Evolutionary conservation across 2,888 invertebrate genomes (phyloP).

Genomic region (Drosophila neutralis): DNA sequence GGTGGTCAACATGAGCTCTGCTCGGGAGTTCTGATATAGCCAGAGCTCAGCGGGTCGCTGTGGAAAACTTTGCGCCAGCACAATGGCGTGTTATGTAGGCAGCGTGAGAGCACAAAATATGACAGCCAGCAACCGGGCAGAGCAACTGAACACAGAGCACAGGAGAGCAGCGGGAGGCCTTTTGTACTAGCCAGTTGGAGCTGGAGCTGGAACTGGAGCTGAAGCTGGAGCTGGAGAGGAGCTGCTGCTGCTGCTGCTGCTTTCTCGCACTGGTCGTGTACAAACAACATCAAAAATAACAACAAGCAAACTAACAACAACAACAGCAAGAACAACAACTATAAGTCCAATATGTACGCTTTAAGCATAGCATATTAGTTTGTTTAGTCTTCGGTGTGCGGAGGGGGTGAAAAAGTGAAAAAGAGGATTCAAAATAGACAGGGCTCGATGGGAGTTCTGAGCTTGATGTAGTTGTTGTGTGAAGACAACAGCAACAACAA

Average conservation of each 20-base stretch:
- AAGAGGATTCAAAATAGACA: slow-evolving; percentile 77
- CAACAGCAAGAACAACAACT: slow-evolving; percentile 67
- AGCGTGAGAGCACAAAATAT: slow-evolving; percentile 74
- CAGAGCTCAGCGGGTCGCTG: slow-evolving; percentile 50
- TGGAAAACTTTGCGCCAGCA: slow-evolving; percentile 47
- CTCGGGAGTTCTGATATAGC: slow-evolving; percentile 28
- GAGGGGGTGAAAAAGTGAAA: slow-evolving; percentile 58
- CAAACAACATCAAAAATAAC: slow-evolving; percentile 68
- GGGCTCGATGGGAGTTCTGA: slow-evolving; percentile 61
- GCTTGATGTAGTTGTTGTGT: slow-evolving; percentile 74
- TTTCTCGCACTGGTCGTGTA: slow-evolving; percentile 23
- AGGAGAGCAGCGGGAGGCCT: slow-evolving; percentile 66
- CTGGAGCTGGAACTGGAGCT: slow-evolving; percentile 15
- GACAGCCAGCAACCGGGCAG: slow-evolving; percentile 58
- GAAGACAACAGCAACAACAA: slow-evolving; percentile 63
- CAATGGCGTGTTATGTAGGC: slow-evolving; percentile 67
- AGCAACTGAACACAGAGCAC: slow-evolving; percentile 1
- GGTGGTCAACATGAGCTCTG: slow-evolving; percentile 48
- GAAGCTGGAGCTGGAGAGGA: slow-evolving; percentile 3
- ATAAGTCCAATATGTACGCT: slow-evolving; percentile 81
- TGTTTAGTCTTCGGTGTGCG: slow-evolving; percentile 58
- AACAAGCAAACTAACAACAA: slow-evolving; percentile 45
- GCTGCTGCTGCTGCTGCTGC: slow-evolving; percentile 1
- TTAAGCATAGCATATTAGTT: slow-evolving; percentile 81
- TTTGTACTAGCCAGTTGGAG: slow-evolving; percentile 57